These are phyloP conservation scores for Parauchenoglanis punctatus DNA, from an alignment of 2,797 vertebrate genomes.

Conservation along the genomic window DNA sequence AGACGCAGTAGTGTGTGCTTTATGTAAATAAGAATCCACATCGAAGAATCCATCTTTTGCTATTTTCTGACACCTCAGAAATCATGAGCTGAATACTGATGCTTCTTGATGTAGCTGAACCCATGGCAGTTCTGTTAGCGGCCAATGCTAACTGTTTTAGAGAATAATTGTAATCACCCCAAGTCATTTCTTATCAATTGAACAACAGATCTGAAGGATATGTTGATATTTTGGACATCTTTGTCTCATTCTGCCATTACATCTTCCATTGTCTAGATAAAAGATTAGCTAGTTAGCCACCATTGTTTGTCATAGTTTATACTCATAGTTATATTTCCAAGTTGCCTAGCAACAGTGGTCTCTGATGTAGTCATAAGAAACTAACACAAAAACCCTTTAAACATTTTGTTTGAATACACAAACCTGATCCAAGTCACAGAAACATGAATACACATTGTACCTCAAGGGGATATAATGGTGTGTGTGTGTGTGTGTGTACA, in stretches of 20 bases:
- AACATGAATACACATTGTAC: conserved; percentile 56
- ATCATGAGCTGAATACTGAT: not conserved
- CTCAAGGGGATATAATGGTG: not conserved
- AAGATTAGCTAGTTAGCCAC: not conserved
- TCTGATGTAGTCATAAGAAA: not conserved
- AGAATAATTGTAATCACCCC: no score
- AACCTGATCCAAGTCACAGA: conserved; percentile 21
- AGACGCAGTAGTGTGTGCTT: not conserved
- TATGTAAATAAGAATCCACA: not conserved
- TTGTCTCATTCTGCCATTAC: not conserved
- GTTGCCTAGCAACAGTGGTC: not conserved
- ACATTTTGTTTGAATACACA: not conserved
- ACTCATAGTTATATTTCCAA: not conserved
- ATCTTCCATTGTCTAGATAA: not conserved
- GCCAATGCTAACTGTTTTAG: not conserved
- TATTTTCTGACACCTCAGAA: not conserved
- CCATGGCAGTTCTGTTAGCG: not conserved
- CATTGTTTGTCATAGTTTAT: not conserved
- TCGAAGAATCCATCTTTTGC: not conserved
- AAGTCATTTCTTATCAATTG: not conserved
- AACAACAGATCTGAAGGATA: not conserved
- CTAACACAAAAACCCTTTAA: not conserved
- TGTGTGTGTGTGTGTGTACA: conserved; percentile 57
- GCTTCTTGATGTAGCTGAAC: not conserved
- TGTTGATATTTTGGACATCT: not conserved